Conservation (phyloP, 2,888 invertebrate genomes). For the Chloroclystis v-ata region DNA sequence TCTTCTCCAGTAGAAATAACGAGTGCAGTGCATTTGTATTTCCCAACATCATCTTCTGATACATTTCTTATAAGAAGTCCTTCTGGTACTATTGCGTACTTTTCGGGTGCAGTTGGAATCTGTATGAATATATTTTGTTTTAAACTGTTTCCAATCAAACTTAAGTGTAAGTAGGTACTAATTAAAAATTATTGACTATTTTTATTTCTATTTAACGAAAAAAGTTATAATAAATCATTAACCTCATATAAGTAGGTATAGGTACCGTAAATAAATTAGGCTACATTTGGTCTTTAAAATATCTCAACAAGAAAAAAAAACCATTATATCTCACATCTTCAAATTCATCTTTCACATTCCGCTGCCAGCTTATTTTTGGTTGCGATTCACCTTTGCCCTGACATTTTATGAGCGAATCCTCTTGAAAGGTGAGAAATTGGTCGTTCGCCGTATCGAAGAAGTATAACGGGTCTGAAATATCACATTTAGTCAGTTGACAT, state of each 20-base stretch:
- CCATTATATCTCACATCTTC: conserved; percentile 35
- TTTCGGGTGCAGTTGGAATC: conserved; percentile 39
- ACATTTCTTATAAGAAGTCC: conserved; percentile 44
- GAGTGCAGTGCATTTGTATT: conserved; percentile 39
- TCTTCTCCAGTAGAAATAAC: conserved; percentile 36
- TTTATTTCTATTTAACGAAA: too few relatives aligned
- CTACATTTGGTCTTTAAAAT: too few relatives aligned
- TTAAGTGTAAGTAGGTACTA: too few relatives aligned
- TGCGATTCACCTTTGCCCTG: conserved; percentile 45
- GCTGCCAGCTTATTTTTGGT: conserved; percentile 52
- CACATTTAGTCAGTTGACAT: too few relatives aligned
- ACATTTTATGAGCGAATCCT: conserved; percentile 48
- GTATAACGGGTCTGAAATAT: conserved; percentile 46
- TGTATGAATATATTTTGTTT: conserved; percentile 16
- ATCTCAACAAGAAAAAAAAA: too few relatives aligned
- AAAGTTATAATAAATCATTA: too few relatives aligned
- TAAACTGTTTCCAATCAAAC: too few relatives aligned
- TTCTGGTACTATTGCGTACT: conserved; percentile 42
- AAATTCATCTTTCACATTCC: conserved; percentile 35
- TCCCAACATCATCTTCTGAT: conserved; percentile 34
- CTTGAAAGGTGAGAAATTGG: conserved; percentile 47
- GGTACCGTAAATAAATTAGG: too few relatives aligned
- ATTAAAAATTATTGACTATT: too few relatives aligned
- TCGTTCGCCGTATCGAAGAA: conserved; percentile 38
- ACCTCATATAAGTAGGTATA: too few relatives aligned